phyloP scores from a whole-genome alignment of 2,113 vertebrate genomes.

The Solea solea region DNA sequence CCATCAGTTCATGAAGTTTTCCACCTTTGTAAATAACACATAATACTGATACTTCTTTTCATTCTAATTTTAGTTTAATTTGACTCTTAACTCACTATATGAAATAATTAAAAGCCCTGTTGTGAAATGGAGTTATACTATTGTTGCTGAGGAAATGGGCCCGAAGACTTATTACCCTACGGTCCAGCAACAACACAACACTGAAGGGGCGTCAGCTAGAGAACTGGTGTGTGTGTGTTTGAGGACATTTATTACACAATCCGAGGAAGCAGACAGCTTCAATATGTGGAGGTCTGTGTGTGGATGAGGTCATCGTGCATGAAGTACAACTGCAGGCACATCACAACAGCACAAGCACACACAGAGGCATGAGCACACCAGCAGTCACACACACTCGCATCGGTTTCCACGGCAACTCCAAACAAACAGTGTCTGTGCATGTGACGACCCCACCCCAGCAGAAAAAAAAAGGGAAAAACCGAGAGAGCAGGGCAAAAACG shows the following conservation, averaged over 20 bases:
- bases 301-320: constrained; percentile 73
- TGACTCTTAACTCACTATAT: not conserved
- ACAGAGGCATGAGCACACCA: constrained; percentile 23
- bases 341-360: constrained; percentile 12
- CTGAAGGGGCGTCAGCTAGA: constrained; percentile 20
- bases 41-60: not conserved
- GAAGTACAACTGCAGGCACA: constrained; percentile 59
- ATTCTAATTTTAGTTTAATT: constrained; percentile 30
- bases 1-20: constrained; percentile 42
- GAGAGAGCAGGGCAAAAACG: constrained; percentile 3
- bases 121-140: constrained; percentile 9
- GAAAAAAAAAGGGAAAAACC: constrained; percentile 45
- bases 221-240: constrained; percentile 16
- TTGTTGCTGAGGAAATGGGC: constrained; percentile 16
- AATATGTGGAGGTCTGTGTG: constrained; percentile 57
- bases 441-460: constrained; percentile 60
- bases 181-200: constrained; percentile 42
- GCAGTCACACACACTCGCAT: constrained; percentile 39
- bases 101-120: not conserved
- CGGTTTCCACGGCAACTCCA: constrained; percentile 71
- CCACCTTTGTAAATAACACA: not conserved
- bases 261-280: constrained; percentile 61
- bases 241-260: constrained; percentile 67
- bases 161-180: constrained; percentile 13
- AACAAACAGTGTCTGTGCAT: constrained; percentile 73